These are phyloP conservation scores for Lochmaea crataegi DNA, from an alignment of 2,888 invertebrate species.

Conservation along the genomic window DNA sequence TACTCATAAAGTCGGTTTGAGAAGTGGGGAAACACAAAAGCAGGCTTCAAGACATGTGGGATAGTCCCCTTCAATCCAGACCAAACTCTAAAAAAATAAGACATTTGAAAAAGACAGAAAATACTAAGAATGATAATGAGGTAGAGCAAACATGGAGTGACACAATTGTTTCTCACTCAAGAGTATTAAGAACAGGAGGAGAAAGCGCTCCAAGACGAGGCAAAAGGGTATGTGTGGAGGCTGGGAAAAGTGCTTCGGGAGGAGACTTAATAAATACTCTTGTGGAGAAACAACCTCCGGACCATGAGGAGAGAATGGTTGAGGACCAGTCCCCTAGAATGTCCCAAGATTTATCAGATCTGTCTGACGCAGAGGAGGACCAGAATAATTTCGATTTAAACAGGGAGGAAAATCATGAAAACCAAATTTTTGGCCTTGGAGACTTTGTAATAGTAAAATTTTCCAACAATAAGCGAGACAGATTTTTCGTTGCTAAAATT, in stretches of 20 bases:
- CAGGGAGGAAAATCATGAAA: slow-evolving; percentile 29
- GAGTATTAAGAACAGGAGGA: slow-evolving; percentile 21
- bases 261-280: no score
- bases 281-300: no score
- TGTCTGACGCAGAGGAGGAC: no score
- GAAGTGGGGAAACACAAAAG: slow-evolving; percentile 23
- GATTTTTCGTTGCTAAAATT: slow-evolving; percentile 29
- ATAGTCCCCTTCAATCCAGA: slow-evolving; percentile 24
- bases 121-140: slow-evolving; percentile 25
- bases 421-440: slow-evolving; percentile 15
- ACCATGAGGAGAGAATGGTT: no score
- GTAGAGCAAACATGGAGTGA: slow-evolving; percentile 32
- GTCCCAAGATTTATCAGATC: no score
- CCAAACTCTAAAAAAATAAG: slow-evolving; percentile 25
- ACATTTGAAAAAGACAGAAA: slow-evolving; percentile 25
- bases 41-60: slow-evolving; percentile 33
- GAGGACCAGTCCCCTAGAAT: no score
- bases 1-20: slow-evolving; percentile 32
- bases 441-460: slow-evolving; percentile 24
- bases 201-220: slow-evolving; percentile 33
- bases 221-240: slow-evolving; percentile 23
- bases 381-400: no score
- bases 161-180: slow-evolving; percentile 31
- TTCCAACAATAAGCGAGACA: slow-evolving; percentile 26
- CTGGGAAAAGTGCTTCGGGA: no score